Percentiles rank a stretch among this genome's conserved stretches.
Conservation (phyloP, 2,888 invertebrate species). For the Elysia crispata region DNA sequence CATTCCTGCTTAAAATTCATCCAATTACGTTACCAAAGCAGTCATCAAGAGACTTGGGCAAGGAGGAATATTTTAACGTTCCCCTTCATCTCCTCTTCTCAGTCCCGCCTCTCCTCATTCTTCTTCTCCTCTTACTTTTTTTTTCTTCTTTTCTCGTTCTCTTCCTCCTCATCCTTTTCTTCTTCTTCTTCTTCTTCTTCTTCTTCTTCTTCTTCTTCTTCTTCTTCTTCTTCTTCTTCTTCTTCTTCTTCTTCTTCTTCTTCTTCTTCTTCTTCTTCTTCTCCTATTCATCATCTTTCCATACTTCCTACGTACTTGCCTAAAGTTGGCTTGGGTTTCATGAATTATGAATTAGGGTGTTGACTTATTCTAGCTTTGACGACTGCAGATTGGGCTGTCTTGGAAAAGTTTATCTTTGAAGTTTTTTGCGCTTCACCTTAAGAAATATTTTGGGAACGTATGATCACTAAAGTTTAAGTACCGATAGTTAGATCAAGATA, state of each 20-base stretch:
- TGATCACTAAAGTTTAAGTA: no score
- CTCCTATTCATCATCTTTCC: not conserved
- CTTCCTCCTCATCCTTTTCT: not conserved
- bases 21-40: not conserved
- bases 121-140: not conserved
- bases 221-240: constrained; percentile 17
- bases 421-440: no score
- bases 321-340: not conserved
- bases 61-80: not conserved
- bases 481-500: no score
- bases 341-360: not conserved
- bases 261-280: not conserved
- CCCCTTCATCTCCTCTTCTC: not conserved
- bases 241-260: not conserved
- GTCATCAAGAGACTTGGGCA: not conserved
- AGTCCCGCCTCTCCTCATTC: not conserved
- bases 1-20: no score
- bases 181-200: constrained; percentile 12
- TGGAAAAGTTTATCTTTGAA: no score
- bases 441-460: no score
- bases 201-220: not conserved
- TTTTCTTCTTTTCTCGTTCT: not conserved
- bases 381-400: no score
- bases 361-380: no score
- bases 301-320: not conserved